Percentiles rank a stretch among this genome's conserved stretches.
These are phyloP conservation scores for Mastigias papua DNA, from an alignment of 30 jellyfish, hydroid and myxozoan genomes.

Conservation along the genomic window DNA sequence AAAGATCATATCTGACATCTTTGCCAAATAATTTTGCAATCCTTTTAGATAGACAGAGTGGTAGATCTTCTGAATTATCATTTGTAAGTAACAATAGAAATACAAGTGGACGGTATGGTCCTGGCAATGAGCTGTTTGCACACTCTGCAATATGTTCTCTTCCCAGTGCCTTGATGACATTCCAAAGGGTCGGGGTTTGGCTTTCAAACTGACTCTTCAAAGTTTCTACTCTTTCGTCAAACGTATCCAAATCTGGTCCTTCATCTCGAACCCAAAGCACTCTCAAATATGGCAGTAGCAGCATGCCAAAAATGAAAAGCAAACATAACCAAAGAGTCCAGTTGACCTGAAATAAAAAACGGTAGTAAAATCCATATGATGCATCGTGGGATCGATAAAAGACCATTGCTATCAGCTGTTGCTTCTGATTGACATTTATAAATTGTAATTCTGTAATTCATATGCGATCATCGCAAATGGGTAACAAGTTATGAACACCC, in stretches of 20 bases:
- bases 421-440: no score
- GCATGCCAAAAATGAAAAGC: no score
- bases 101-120: conserved; percentile 55
- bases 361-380: no score
- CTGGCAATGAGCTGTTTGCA: neutral
- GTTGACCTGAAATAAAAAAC: no score
- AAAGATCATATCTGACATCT: neutral
- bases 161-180: conserved; percentile 22
- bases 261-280: neutral
- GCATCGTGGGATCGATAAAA: no score
- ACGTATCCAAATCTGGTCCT: neutral
- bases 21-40: conserved; percentile 34
- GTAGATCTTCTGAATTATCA: conserved; percentile 44
- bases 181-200: conserved; percentile 40
- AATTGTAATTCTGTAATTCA: no score
- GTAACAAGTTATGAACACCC: no score
- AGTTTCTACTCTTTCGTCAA: conserved; percentile 6
- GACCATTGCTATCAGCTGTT: no score
- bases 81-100: conserved; percentile 15
- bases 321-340: no score
- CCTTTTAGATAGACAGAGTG: conserved; percentile 31
- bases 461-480: no score
- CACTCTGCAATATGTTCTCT: conserved; percentile 24
- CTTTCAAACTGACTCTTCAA: conserved; percentile 19
- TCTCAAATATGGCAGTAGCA: no score